Base-by-base conservation (phyloP, 2,888 invertebrate species). In the Hydriomena furcata region DNA sequence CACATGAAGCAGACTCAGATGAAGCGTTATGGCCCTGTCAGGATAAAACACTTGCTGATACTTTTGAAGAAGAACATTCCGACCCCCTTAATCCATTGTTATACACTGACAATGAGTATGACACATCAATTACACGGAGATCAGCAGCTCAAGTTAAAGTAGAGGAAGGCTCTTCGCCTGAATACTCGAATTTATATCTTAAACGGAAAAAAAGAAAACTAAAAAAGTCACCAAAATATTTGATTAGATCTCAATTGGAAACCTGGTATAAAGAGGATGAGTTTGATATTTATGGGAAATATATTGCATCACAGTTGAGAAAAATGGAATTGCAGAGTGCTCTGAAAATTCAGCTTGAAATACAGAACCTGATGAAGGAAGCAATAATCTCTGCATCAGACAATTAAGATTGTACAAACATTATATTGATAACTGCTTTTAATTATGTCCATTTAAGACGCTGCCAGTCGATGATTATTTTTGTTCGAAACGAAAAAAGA, bases 281-380 rank as follows among this genome's bases (percentile, higher is more conserved):
- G 55, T 84, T 82, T 76, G 84, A 82, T 63, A 75, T 82, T 17
- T 84, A 81, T 65, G 84, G 83, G 1, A 82, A 81, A 61, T 82
- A 73, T 57, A 80, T 84, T 31, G 84, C 83, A 13, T 65, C 77
- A 8, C 84, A 84, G 50, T 47, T 84, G 27, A 73, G 83, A 31
- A 70, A 73, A 54, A 76, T 84, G 73, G 71, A 74, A 2, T 55
- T 79, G 1, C 69, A 75, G 5, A 81, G 71, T 54, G 83, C 84
- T 11, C 51, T 84, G 45, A 66, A 68, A 25, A 61, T 80, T 4
- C 83, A 84, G 50, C 58, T 82, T 11, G 71, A 78, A 50, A 82
- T 84, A 58, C 82, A 84, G 27, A 76, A 71, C 31, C 66, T 84
- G 40, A 66, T 84, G 1, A 79, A 81, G 59, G 72, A 77, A 61